phyloP scores from a whole-genome alignment of 2,113 vertebrate genomes.

The Gallinago media region DNA sequence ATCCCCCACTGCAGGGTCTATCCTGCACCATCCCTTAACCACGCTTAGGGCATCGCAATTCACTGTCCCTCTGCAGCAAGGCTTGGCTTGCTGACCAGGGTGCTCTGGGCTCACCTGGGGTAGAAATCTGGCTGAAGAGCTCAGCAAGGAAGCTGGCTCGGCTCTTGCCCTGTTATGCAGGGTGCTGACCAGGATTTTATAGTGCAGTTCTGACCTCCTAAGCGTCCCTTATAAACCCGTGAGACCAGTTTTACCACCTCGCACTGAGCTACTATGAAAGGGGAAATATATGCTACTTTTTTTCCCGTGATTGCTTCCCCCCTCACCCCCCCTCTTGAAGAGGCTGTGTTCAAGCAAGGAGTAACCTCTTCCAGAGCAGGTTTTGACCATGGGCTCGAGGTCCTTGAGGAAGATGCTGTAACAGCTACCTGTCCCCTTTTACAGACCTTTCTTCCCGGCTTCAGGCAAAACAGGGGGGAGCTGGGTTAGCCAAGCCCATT shows the following conservation, averaged over 20 bases:
- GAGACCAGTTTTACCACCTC: conserved; percentile 52
- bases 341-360: not conserved
- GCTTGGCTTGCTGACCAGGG: not conserved
- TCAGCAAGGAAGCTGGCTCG: not conserved
- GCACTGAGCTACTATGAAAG: not conserved
- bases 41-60: not conserved
- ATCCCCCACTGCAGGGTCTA: not conserved
- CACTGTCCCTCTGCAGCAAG: not conserved
- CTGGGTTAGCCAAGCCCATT: accelerated
- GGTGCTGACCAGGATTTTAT: not conserved
- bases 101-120: not conserved
- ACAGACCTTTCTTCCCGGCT: not conserved
- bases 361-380: not conserved
- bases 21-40: not conserved
- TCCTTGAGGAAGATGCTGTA: not conserved
- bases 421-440: not conserved
- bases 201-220: not conserved
- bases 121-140: not conserved
- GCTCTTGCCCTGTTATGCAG: not conserved
- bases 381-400: not conserved
- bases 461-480: not conserved
- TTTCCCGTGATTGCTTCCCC: not conserved
- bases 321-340: not conserved
- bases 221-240: conserved; percentile 44
- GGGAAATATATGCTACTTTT: not conserved